Conservation (phyloP, 2,888 invertebrate species). For the Coecobrya sp. region DNA sequence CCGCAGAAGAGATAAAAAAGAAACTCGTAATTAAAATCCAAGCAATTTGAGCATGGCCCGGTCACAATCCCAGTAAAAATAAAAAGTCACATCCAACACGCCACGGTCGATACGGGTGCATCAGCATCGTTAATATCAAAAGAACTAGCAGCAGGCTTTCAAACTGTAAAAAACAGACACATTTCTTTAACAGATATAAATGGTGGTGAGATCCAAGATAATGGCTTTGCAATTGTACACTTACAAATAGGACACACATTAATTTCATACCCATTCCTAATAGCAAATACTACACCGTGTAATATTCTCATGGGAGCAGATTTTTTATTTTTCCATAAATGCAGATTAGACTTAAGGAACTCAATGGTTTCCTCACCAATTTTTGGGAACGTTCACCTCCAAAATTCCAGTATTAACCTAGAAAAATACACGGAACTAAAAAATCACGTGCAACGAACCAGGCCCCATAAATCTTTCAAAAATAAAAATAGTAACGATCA, state of each 20-base stretch:
- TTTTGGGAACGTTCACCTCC: neutral
- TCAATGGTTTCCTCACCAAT: neutral
- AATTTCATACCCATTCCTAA: neutral
- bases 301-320: slow-evolving; percentile 22
- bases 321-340: neutral
- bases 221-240: slow-evolving; percentile 39
- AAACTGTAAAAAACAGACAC: neutral
- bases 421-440: neutral
- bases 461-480: too few species aligned
- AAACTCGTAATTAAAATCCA: neutral
- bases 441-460: neutral
- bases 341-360: neutral
- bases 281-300: neutral
- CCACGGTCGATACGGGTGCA: slow-evolving; percentile 43
- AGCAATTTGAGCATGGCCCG: too few species aligned
- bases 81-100: too few species aligned
- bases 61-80: too few species aligned
- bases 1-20: slow-evolving; percentile 10
- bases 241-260: neutral
- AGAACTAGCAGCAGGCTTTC: neutral
- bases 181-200: slow-evolving; percentile 17
- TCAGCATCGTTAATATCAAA: neutral
- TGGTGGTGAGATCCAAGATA: neutral
- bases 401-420: neutral
- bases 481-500: too few species aligned